Evolutionary conservation across 2,888 invertebrate species (phyloP), one percentile per base, ranked within the genome.

Genomic region (Aelia acuminata): DNA sequence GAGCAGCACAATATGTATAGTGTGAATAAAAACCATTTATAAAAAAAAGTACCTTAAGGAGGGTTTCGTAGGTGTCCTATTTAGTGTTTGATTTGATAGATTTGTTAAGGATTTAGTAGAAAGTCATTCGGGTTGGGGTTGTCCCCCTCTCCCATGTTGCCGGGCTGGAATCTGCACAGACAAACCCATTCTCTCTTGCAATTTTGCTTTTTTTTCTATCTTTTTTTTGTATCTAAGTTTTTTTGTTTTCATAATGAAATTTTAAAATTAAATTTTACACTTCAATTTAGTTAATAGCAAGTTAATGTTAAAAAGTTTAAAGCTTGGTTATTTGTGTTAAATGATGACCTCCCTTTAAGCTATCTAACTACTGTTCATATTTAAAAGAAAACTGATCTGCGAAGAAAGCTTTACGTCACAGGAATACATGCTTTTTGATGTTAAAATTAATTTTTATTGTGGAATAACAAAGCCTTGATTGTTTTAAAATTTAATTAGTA

Each of bases 161-260:
- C 63, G 90, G 90, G 87, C 89, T 90, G 89, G 90, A 88, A 90
- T 90, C 90, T 90, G 90, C 90, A 90, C 90, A 90, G 88, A 89
- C 87, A 89, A 89, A 89, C 89, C 89, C 89, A 89, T 87, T 86
- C 86, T 88, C 63, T 89, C 84, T 89, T 48, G 57, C 39, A 84
- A n/a, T 84, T 88, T 63, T 88, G 84, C 70, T 88, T 84, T 84
- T 50, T 87, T 35, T 48, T 49, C 84, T 84, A 26, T 26, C 47
- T 84, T 49, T 84, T 84, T 84, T 84, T 84, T 48, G 47, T 84
- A 26, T 75, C 39, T 39, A 39, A 39, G 20, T 35, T 75, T 75
- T 75, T 75, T 75, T 75, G 39, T 75, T 75, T 75, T 75, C 39
- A 39, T 39, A 13, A 57, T 13, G 26, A 26, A 22, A 57, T 57